Evolutionary conservation across 2,888 invertebrate genomes (phyloP), one percentile per base, ranked within the genome.

Genomic region (Drosophila colorata): DNA sequence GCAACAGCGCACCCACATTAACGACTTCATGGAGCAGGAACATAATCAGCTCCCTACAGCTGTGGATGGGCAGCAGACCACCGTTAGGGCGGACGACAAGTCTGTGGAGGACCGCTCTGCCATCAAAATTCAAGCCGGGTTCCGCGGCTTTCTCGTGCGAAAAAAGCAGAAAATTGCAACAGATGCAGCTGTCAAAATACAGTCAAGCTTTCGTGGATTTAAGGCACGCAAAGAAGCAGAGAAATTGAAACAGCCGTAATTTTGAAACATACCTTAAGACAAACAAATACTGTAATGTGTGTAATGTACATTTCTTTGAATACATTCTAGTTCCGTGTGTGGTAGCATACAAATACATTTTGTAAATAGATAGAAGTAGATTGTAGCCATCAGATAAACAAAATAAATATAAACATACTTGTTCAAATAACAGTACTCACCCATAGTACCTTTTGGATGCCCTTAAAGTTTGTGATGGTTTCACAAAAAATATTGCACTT

Each of bases 161-260:
- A 92, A 92, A 68, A 88, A 91, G 63, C 91, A 92, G 67, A 92
- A 91, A 78, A 81, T 88, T 46, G 92, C 90, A 14, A 74, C 88
- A 5, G 92, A 92, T 69, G 93, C 93, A 4, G 93, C 93, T 0
- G 91, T 92, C 1, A 92, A 93, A 80, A 93, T 93, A 60, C 93
- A 93, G 71, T 92, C 93, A 0, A 88, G 91, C 18, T 92, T 92
- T 81, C 91, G 93, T n/a, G 92, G 92, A n/a, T 92, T 92, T 61
- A 92, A 92, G 77, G 90, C 89, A 23, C 90, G 92, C 33, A 92
- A 92, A 67, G 92, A 92, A 40, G 76, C 88, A 4, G 88, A 91
- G 59, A 90, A 92, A 52, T 43, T 91, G 13, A 91, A 90, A 57
- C 88, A 91, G 52, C 81, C 88, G 40, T 90, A 85, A 74, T 25